Evolutionary conservation across 2,113 vertebrate genomes (phyloP).

Genomic region (Leptocoma aspasia): DNA sequence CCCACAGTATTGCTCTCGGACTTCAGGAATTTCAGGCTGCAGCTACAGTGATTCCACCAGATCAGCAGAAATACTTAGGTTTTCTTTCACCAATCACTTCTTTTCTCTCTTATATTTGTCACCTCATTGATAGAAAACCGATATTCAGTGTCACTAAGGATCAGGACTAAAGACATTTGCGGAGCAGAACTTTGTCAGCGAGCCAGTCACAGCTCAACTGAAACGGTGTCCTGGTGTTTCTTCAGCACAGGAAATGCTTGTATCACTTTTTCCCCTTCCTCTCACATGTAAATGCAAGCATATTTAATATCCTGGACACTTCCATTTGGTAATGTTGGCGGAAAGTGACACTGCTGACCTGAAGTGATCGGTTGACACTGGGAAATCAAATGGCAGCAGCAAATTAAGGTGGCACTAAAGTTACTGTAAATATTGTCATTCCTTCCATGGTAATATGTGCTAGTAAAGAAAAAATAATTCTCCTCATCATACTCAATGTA

Average conservation of each 20-base stretch:
- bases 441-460: background rate
- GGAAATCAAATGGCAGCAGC: background rate
- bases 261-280: slow-evolving; percentile 31
- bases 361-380: background rate
- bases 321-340: background rate
- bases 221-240: background rate
- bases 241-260: background rate
- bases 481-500: background rate
- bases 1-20: background rate
- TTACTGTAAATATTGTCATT: background rate
- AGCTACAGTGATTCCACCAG: background rate
- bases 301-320: background rate
- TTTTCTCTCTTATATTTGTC: background rate
- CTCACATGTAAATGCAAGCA: background rate
- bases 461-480: background rate
- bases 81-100: background rate
- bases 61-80: background rate
- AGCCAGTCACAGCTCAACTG: background rate
- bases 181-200: background rate
- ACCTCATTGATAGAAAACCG: background rate
- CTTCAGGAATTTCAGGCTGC: background rate
- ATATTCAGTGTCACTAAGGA: background rate
- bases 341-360: background rate
- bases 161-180: background rate
- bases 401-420: background rate